Evolutionary conservation across 2,888 invertebrate species (phyloP).

Genomic region (Drosophila pullipes): DNA sequence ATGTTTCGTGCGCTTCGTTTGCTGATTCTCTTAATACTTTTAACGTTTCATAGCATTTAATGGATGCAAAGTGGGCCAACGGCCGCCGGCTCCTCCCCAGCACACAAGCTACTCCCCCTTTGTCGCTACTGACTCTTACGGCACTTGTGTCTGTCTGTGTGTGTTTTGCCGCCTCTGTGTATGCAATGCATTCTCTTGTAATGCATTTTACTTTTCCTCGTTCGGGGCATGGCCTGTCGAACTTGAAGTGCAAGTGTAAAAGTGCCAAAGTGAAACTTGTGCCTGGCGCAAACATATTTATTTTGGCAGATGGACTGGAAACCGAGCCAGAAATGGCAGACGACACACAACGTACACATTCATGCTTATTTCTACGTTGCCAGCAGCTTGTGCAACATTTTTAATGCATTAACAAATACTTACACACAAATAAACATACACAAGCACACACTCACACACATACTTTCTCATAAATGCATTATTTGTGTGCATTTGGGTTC

Average conservation of each 20-base stretch:
- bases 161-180: constrained; percentile 24
- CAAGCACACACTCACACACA: constrained; percentile 6
- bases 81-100: neutral
- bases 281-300: constrained; percentile 74
- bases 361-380: constrained; percentile 25
- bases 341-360: constrained; percentile 11
- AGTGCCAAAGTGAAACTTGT: constrained; percentile 56
- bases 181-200: constrained; percentile 60
- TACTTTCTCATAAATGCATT: constrained; percentile 54
- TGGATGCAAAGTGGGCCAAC: constrained; percentile 48
- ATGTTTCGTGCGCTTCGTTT: constrained; percentile 36
- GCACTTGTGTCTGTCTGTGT: neutral
- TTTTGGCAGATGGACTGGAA: constrained; percentile 82
- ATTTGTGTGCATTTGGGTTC: constrained; percentile 39
- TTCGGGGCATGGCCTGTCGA: constrained; percentile 54
- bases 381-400: constrained; percentile 56
- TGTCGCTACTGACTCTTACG: neutral
- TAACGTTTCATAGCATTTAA: constrained; percentile 71
- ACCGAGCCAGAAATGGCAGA: constrained; percentile 53
- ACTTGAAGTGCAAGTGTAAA: constrained; percentile 64
- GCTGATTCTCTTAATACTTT: constrained; percentile 69
- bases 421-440: constrained; percentile 7
- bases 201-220: constrained; percentile 69
- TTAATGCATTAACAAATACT: constrained; percentile 60
- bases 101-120: neutral